A percentile compares a stretch with the other conserved stretches of the same genome.
Conservation (phyloP, 2,113 vertebrate species). For the Orientallactaga bullata region DNA sequence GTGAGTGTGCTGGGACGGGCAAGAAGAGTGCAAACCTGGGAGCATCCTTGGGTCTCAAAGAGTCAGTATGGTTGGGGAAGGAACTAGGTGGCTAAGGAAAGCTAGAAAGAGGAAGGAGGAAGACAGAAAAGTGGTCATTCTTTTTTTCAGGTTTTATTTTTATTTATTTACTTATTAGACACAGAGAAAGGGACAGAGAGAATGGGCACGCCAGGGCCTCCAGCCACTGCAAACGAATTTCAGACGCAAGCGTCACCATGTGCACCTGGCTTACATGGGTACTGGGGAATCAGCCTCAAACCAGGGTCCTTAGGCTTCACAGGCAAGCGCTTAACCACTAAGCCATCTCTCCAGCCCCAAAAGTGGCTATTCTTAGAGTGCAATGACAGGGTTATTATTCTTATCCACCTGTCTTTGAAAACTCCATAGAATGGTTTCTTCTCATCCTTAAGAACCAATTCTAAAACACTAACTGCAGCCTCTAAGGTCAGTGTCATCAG, state of each 20-base stretch:
- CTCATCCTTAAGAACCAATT: constrained; percentile 44
- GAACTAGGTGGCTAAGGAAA: background rate
- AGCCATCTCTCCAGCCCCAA: too few species aligned
- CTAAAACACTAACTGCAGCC: constrained; percentile 1
- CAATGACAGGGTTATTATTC: background rate
- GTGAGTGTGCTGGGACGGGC: too few species aligned
- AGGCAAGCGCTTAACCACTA: too few species aligned
- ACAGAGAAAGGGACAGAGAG: too few species aligned
- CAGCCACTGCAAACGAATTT: too few species aligned
- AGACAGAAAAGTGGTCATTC: background rate
- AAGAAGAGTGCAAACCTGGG: background rate
- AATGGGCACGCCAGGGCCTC: too few species aligned
- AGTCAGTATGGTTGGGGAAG: background rate
- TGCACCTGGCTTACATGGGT: too few species aligned
- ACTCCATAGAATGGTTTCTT: background rate
- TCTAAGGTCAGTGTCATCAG: background rate
- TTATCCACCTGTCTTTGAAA: constrained; percentile 11
- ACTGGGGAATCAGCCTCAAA: too few species aligned
- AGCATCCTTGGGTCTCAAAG: background rate
- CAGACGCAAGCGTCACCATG: too few species aligned
- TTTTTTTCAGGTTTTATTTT: too few species aligned
- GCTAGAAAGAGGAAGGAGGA: background rate
- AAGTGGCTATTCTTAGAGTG: background rate
- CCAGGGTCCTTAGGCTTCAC: too few species aligned
- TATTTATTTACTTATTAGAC: too few species aligned